Base-by-base conservation (phyloP, 2,797 vertebrate species). In the Tragelaphus eurycerus region DNA sequence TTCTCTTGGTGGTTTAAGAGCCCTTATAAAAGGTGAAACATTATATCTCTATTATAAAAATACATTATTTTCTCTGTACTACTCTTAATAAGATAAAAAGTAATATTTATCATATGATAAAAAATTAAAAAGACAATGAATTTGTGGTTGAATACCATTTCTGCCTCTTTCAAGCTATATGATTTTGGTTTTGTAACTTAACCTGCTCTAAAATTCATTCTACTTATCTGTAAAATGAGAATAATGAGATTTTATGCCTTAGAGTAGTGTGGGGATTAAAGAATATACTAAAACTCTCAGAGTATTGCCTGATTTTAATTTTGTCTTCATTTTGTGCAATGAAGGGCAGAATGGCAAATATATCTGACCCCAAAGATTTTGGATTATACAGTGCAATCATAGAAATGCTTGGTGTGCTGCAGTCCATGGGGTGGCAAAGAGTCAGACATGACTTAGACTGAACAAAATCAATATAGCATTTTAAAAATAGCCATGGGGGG, bases 1-100 rank as follows among this genome's bases (percentile, higher is more conserved):
- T 96, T 95, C 84, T 95, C 84, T 54, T 81, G 55, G 59, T 90
- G 50, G 46, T 71, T 94, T 93, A 90, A 85, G 17, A 89, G 78
- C 17, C 7, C 19, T 85, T 97, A 90, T 92, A 81, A 74, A 89
- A 90, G 54, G 46, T 90, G 76, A 93, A 96, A 85, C 62, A 67
- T 60, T 88, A 64, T 50, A 48, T 71, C 16, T 82, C 27, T 60
- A 54, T 76, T 74, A 29, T 62, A 90, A 82, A 82, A 76, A 79
- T 23, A 5, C 12, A 79, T 67, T 96, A 29, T 90, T 83, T 83
- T 88, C 52, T 92, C 88, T 82, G 25, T 2, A 11, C 0, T 4
- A 92, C 17, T 88, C 19, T 71, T 67, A 25, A 19, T 52, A 48
- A 86, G 27, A 12, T 92, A 93, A 95, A 11, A 85, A 79, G 67